Conservation (phyloP, 2,113 vertebrate genomes). For the Chamaea fasciata region DNA sequence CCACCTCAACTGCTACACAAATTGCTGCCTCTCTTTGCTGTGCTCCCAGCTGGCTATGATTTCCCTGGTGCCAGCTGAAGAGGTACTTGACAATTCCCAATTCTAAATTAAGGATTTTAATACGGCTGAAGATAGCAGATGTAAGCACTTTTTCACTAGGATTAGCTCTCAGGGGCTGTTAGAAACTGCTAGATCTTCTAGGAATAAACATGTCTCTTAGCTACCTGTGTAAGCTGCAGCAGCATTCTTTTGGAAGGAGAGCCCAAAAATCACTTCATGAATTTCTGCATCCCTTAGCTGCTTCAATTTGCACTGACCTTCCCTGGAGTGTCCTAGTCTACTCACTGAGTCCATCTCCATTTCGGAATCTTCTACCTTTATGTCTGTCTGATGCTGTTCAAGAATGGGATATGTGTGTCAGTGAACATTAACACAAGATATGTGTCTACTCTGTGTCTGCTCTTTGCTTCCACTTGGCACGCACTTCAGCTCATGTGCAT, state of each 20-base stretch:
- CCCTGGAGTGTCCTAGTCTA: not conserved
- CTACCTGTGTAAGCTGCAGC: not conserved
- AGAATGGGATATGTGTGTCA: not conserved
- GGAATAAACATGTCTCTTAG: not conserved
- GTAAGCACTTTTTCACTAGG: not conserved
- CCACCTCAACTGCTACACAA: not conserved
- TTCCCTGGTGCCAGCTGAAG: not conserved
- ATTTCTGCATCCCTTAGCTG: not conserved
- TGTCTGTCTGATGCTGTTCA: not conserved
- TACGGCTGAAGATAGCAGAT: not conserved
- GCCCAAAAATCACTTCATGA: not conserved
- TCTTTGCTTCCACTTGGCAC: not conserved
- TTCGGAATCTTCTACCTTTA: not conserved
- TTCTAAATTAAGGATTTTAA: not conserved
- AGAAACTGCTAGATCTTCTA: not conserved
- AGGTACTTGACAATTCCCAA: not conserved
- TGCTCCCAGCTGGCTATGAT: not conserved
- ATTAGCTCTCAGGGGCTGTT: not conserved
- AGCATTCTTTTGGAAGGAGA: not conserved
- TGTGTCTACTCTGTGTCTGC: accelerated
- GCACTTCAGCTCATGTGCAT: not conserved
- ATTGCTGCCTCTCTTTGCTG: not conserved
- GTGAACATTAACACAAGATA: not conserved
- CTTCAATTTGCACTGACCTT: not conserved
- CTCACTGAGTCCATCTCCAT: not conserved